Percentiles rank a stretch among this genome's conserved stretches.
These are phyloP conservation scores for Brachyhypopomus gauderio DNA, from an alignment of 2,113 vertebrate genomes.

Conservation along the genomic window DNA sequence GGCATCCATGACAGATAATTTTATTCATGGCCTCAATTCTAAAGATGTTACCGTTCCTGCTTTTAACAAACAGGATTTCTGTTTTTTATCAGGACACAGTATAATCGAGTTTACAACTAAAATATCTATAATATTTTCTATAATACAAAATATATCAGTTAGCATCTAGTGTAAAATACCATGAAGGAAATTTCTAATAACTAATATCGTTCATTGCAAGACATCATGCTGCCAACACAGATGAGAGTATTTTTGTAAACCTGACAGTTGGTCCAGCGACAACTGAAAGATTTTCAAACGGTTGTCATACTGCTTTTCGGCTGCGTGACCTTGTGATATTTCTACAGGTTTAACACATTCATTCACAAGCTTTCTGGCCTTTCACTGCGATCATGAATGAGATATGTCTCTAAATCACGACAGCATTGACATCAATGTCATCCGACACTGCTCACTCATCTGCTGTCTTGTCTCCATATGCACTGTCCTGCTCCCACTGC, in stretches of 20 bases:
- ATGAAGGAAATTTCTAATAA: not conserved
- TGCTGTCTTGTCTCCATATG: slow-evolving; percentile 3
- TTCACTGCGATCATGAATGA: slow-evolving; percentile 6
- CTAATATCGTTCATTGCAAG: not conserved
- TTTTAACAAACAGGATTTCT: slow-evolving; percentile 7
- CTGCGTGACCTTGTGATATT: slow-evolving; percentile 4
- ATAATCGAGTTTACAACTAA: not conserved
- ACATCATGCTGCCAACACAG: too few relatives aligned
- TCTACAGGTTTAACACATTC: not conserved
- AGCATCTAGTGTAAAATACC: not conserved
- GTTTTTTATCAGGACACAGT: not conserved
- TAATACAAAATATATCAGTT: not conserved
- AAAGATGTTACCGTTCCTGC: not conserved
- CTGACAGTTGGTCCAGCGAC: too few relatives aligned
- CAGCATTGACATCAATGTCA: not conserved
- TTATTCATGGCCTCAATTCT: slow-evolving; percentile 21
- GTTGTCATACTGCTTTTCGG: not conserved
- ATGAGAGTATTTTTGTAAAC: too few relatives aligned
- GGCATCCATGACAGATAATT: slow-evolving; percentile 3
- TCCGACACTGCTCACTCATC: not conserved
- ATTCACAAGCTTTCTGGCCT: not conserved
- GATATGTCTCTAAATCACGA: not conserved
- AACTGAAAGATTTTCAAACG: too few relatives aligned
- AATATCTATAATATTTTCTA: too few relatives aligned
- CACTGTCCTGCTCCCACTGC: not conserved